Base-by-base conservation (phyloP, 2,113 vertebrate genomes). In the Dasypus novemcinctus region DNA sequence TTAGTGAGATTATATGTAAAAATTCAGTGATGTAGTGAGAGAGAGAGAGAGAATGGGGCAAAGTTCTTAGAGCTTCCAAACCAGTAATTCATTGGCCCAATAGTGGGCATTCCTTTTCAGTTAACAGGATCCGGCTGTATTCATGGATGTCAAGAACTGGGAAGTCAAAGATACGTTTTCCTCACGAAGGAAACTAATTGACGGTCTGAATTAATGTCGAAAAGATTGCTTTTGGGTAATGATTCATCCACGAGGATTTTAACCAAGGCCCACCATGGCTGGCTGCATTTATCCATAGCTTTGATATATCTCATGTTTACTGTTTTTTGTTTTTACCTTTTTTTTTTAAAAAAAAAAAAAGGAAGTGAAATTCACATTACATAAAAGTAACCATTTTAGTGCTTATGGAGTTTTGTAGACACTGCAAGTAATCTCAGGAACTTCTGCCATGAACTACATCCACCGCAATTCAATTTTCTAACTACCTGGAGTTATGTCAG, bases 1-100 rank as follows among this genome's bases (percentile, higher is more conserved):
- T 90, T 98, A 90, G 92, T 98, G 75, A 94, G 96, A 93, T 61
- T 98, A 0, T 97, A 46, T 29, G 71, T 96, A 49, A 29, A 23
- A 78, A 9, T 75, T 82, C 43, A 93, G 23, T 94, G 83, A 92
- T 0, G 31, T 21, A 33, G 57, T 21, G 1, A 27, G 23, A 43
- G 57, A 36, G 43, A 75, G 31, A 36, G 4, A 54, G 25, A 31
- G 46, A 49, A 27, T 4, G 27, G 33, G 57, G 25, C 36, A 41
- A 78, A 13, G 29, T 27, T 43, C 29, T 38, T 92, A n/a, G 68
- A 88, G 33, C 43, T 80, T 52, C 74, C 21, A n/a, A 57, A 57
- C 13, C 36, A 89, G 49, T 5, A 83, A 54, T 33, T 52, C 21
- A 31, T 2, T 46, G 49, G 25, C 17, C 59, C 17, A 8, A 17